Percentiles rank a stretch among this genome's conserved stretches.
phyloP scores from a whole-genome alignment of 2,797 vertebrate genomes.

The Taenioides sp. region DNA sequence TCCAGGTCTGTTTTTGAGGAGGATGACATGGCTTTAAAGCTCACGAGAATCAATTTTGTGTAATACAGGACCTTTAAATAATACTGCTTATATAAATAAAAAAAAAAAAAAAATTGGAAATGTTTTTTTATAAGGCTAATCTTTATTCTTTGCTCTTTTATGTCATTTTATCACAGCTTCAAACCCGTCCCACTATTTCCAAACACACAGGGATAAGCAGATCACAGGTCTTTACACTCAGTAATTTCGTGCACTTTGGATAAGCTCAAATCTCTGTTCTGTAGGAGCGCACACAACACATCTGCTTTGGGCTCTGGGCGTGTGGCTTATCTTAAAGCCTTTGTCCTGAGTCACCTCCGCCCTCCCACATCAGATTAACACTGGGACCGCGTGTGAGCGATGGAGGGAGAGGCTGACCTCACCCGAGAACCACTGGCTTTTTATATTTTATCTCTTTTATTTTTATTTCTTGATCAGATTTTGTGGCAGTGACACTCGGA shows the following conservation, averaged over 20 bases:
- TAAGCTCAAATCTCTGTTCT: neutral
- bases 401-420: conserved; percentile 10
- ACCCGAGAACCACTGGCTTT: neutral
- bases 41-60: too few species aligned
- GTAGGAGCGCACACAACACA: neutral
- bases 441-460: neutral
- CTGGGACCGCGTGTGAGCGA: conserved; percentile 5
- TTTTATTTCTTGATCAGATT: conserved; percentile 13
- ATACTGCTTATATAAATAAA: too few species aligned
- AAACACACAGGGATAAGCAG: neutral
- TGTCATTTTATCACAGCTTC: neutral
- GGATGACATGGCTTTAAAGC: too few species aligned
- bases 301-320: neutral
- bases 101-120: too few species aligned
- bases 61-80: too few species aligned
- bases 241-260: neutral
- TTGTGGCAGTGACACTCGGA: conserved; percentile 22
- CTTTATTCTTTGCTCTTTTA: too few species aligned
- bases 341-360: neutral
- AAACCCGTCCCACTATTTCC: neutral
- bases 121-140: too few species aligned
- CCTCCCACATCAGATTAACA: conserved; percentile 4
- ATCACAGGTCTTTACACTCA: neutral
- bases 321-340: neutral
- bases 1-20: too few species aligned